Evolutionary conservation across 2,113 vertebrate genomes (phyloP).

Genomic region (Rallus limicola): DNA sequence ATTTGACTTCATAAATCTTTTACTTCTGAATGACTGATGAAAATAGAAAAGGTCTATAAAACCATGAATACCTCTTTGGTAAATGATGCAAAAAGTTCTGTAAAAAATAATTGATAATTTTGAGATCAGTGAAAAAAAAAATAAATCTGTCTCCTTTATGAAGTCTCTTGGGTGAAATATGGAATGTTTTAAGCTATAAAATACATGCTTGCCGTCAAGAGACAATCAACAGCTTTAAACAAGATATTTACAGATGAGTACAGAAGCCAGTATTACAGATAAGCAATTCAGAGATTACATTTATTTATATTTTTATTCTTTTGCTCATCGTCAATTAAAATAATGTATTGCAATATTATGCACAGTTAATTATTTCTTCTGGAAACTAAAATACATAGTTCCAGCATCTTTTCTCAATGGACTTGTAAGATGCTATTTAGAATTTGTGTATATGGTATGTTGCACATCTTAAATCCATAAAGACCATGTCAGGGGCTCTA

Average conservation of each 20-base stretch:
- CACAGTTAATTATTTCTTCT: slow-evolving; percentile 67
- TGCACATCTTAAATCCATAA: slow-evolving; percentile 80
- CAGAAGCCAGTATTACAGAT: not conserved
- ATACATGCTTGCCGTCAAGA: slow-evolving; percentile 58
- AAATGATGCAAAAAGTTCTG: slow-evolving; percentile 68
- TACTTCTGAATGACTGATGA: slow-evolving; percentile 61
- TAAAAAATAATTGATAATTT: slow-evolving; percentile 75
- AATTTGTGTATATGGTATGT: slow-evolving; percentile 73
- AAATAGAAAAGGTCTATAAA: slow-evolving; percentile 67
- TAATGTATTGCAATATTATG: slow-evolving; percentile 26
- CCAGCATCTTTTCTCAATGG: slow-evolving; percentile 63
- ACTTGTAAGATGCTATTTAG: slow-evolving; percentile 70
- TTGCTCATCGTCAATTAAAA: slow-evolving; percentile 46
- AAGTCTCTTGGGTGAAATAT: slow-evolving; percentile 68
- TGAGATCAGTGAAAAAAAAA: slow-evolving; percentile 74
- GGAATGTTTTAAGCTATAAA: slow-evolving; percentile 56
- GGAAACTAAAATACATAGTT: slow-evolving; percentile 76
- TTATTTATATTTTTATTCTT: slow-evolving; percentile 50
- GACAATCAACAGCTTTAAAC: slow-evolving; percentile 60
- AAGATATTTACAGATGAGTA: slow-evolving; percentile 20
- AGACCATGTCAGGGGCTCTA: slow-evolving; percentile 78
- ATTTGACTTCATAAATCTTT: slow-evolving; percentile 72
- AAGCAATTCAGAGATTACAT: not conserved
- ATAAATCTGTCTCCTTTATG: slow-evolving; percentile 63
- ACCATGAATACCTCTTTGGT: slow-evolving; percentile 55